These are phyloP conservation scores for Crioceris asparagi DNA, from an alignment of 2,888 invertebrate species.

Conservation along the genomic window DNA sequence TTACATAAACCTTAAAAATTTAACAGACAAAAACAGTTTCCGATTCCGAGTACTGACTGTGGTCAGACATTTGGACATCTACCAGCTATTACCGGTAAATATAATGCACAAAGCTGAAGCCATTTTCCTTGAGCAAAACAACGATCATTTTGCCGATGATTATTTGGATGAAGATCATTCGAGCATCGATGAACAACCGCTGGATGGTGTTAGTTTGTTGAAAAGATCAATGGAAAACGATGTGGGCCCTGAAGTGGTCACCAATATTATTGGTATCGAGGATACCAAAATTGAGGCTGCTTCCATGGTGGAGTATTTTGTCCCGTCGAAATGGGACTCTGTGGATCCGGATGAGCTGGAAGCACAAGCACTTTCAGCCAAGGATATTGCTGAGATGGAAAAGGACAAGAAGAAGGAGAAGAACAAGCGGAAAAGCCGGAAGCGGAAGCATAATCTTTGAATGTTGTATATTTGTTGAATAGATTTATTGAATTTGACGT, in stretches of 20 bases:
- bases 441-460: too few species aligned
- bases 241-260: constrained; percentile 19
- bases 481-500: too few species aligned
- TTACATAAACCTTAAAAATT: neutral
- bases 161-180: constrained; percentile 31
- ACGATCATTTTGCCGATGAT: neutral
- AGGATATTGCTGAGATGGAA: constrained; percentile 71
- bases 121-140: constrained; percentile 4
- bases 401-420: constrained; percentile 8
- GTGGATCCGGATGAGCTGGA: constrained; percentile 76
- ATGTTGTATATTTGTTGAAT: too few species aligned
- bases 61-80: constrained; percentile 91
- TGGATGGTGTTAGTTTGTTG: constrained; percentile 33
- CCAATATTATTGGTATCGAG: constrained; percentile 1
- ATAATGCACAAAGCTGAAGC: constrained; percentile 9
- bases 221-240: constrained; percentile 26
- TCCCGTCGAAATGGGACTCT: constrained; percentile 91
- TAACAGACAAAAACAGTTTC: neutral
- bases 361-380: constrained; percentile 70
- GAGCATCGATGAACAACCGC: constrained; percentile 32
- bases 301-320: constrained; percentile 45
- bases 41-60: constrained; percentile 63
- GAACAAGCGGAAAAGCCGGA: neutral
- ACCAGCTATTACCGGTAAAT: constrained; percentile 52
- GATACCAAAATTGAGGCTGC: constrained; percentile 3